Conservation (phyloP, 2,888 invertebrate species). For the Acanthosoma haemorrhoidale region DNA sequence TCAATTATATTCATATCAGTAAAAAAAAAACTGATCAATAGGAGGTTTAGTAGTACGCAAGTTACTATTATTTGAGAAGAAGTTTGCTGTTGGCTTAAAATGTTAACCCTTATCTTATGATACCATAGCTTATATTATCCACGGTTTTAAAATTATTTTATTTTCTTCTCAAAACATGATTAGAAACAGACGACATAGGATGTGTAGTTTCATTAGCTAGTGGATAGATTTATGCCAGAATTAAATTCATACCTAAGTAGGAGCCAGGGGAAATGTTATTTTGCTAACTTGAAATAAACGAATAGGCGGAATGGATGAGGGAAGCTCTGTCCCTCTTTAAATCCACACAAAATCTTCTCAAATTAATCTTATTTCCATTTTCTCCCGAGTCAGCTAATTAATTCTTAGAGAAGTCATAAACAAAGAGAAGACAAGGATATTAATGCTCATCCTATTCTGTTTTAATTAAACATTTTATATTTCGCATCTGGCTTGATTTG, state of each 20-base stretch:
- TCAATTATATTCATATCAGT: too few relatives aligned
- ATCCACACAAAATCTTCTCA: not conserved
- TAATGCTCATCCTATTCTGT: not conserved
- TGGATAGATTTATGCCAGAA: not conserved
- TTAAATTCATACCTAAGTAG: not conserved
- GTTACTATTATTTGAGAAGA: too few relatives aligned
- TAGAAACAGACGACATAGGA: too few relatives aligned
- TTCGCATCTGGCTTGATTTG: too few relatives aligned
- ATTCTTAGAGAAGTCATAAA: conserved; percentile 10
- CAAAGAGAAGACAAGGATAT: conserved; percentile 12
- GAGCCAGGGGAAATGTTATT: not conserved
- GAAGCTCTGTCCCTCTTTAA: not conserved
- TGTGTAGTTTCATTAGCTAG: not conserved
- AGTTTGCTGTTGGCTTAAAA: too few relatives aligned
- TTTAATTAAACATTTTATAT: not conserved
- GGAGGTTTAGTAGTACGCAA: too few relatives aligned
- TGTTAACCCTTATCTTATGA: too few relatives aligned
- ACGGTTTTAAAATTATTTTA: too few relatives aligned
- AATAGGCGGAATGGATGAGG: not conserved
- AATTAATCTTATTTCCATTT: conserved; percentile 13
- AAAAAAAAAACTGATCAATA: too few relatives aligned
- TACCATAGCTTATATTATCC: too few relatives aligned
- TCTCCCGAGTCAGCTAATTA: conserved; percentile 1
- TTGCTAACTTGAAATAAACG: not conserved
- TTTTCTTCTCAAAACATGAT: too few relatives aligned